Percentiles rank a stretch among this genome's conserved stretches.
phyloP scores from a whole-genome alignment of 2,113 vertebrate species.

The Cryptotis parvus region DNA sequence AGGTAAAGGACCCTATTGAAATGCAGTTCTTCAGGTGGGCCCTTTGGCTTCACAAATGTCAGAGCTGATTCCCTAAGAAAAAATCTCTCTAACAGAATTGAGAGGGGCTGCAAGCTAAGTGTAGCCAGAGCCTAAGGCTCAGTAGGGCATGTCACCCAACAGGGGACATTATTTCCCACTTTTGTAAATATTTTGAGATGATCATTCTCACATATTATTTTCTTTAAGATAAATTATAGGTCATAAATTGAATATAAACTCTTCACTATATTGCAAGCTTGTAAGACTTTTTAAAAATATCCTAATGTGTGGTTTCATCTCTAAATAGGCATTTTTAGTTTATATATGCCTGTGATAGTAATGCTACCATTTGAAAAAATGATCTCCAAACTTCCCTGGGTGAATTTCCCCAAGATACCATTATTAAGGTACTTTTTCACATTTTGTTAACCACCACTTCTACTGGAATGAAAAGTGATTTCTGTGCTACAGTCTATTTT shows the following conservation, averaged over 20 bases:
- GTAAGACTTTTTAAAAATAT: not conserved
- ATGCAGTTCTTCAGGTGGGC: too few species aligned
- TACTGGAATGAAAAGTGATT: conserved; percentile 1
- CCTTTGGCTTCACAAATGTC: too few species aligned
- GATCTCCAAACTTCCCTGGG: not conserved
- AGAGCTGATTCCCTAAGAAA: too few species aligned
- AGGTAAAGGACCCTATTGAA: too few species aligned
- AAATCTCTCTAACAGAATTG: too few species aligned
- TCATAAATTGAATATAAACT: not conserved
- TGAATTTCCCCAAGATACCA: not conserved
- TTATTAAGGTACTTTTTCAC: not conserved
- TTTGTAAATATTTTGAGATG: not conserved
- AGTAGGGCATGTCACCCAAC: too few species aligned
- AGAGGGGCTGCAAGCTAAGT: too few species aligned
- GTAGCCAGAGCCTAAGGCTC: too few species aligned
- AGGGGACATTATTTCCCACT: too few species aligned
- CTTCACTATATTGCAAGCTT: not conserved
- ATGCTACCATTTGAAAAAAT: conserved; percentile 31
- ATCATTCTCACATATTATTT: conserved; percentile 15
- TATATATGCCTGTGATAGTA: not conserved
- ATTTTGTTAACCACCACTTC: not conserved
- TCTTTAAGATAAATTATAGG: conserved; percentile 14
- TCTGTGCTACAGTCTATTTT: not conserved
- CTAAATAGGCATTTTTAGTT: not conserved
- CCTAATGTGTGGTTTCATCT: not conserved